Evolutionary conservation across 2,888 invertebrate species (phyloP).

Genomic region (Branchellion lobata): DNA sequence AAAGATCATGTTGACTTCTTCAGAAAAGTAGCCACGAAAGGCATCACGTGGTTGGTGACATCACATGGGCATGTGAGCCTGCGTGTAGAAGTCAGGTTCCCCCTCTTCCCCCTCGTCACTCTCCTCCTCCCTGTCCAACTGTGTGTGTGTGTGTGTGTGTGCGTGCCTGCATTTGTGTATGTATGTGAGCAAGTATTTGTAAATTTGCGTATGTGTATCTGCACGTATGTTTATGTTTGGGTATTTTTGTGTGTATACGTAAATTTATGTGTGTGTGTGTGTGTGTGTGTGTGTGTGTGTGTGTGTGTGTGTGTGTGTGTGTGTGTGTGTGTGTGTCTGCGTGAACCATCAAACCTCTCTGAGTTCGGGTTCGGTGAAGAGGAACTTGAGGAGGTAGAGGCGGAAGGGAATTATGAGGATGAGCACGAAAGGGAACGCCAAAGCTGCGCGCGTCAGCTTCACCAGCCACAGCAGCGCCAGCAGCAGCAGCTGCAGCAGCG

Average conservation of each 20-base stretch:
- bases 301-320: constrained; percentile 12
- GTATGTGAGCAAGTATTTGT: neutral
- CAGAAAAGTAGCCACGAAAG: too few relatives aligned
- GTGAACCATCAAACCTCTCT: neutral
- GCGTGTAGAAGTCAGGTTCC: constrained; percentile 90
- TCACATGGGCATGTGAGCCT: constrained; percentile 69
- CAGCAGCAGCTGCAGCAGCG: constrained; percentile 78
- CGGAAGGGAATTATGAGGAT: constrained; percentile 82
- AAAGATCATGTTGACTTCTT: too few relatives aligned
- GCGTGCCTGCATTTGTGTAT: neutral
- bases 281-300: neutral
- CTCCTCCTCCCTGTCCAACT: constrained; percentile 70
- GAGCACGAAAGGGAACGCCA: constrained; percentile 90
- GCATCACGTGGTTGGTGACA: neutral
- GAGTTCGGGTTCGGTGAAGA: constrained; percentile 80
- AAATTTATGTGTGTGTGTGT: constrained; percentile 4
- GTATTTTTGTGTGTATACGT: constrained; percentile 66
- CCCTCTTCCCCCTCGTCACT: constrained; percentile 82
- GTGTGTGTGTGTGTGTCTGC: neutral
- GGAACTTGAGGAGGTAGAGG: constrained; percentile 69
- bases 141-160: neutral
- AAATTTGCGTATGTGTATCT: constrained; percentile 65
- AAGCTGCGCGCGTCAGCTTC: constrained; percentile 82
- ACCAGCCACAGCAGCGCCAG: constrained; percentile 80
- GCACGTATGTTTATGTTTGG: constrained; percentile 64